phyloP scores from a whole-genome alignment of 23 tunicate genomes.

The Clavelina lepadiformis region DNA sequence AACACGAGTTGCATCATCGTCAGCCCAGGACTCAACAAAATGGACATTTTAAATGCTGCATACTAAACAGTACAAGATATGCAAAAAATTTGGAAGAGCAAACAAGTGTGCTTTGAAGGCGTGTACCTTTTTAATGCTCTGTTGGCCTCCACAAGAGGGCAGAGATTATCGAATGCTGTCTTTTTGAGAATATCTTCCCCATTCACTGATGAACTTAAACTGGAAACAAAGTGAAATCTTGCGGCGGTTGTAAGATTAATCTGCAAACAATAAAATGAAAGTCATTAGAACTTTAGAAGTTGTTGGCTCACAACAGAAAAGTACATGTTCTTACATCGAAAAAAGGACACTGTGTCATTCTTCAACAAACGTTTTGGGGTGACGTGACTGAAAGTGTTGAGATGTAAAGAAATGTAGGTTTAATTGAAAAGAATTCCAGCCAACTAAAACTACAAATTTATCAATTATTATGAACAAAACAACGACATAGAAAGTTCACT shows the following conservation, averaged over 20 bases:
- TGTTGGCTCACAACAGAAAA: neutral
- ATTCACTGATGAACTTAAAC: neutral
- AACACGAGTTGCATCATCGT: too few species aligned
- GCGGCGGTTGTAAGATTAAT: slow-evolving; percentile 25
- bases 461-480: too few species aligned
- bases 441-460: too few species aligned
- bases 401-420: too few species aligned
- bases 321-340: slow-evolving; percentile 35
- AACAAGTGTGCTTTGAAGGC: neutral
- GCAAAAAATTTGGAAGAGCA: too few species aligned
- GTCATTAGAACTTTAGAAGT: neutral
- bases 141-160: slow-evolving; percentile 18
- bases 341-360: slow-evolving; percentile 21
- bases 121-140: neutral
- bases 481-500: neutral
- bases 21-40: too few species aligned
- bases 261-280: slow-evolving; percentile 1
- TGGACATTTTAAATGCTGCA: too few species aligned
- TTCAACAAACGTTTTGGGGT: slow-evolving; percentile 38
- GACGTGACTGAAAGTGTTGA: slow-evolving; percentile 34
- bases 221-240: slow-evolving; percentile 6
- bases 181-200: neutral
- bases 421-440: too few species aligned
- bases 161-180: neutral
- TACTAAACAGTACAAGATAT: too few species aligned